Conservation (phyloP, 35 echinoderm and acorn worm genomes). For the Lytechinus variegatus region DNA sequence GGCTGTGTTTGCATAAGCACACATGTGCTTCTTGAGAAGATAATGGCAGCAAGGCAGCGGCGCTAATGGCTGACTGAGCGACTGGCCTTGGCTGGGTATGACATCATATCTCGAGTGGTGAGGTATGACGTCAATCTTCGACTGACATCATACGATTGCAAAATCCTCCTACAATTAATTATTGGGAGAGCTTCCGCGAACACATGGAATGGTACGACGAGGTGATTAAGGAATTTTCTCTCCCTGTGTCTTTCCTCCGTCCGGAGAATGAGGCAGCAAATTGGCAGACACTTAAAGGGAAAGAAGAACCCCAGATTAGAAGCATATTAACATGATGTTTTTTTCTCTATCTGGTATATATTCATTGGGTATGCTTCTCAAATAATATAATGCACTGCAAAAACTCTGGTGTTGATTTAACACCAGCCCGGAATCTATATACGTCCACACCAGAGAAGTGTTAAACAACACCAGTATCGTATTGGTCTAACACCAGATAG, state of each 20-base stretch:
- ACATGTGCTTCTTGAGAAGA: neutral
- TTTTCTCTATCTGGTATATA: too few relatives aligned
- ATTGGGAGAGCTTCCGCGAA: neutral
- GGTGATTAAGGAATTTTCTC: neutral
- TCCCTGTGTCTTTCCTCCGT: neutral
- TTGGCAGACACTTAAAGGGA: neutral
- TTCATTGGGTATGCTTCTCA: too few relatives aligned
- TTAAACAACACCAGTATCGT: too few relatives aligned
- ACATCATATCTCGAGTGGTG: neutral
- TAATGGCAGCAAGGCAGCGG: neutral
- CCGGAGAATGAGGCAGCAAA: neutral
- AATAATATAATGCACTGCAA: too few relatives aligned
- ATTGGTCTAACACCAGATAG: too few relatives aligned
- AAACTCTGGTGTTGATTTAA: too few relatives aligned
- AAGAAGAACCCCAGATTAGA: neutral
- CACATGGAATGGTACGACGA: neutral
- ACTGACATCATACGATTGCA: neutral
- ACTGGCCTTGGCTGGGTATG: neutral
- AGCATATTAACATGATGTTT: neutral
- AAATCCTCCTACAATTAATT: neutral
- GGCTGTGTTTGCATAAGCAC: neutral
- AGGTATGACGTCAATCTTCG: constrained; percentile 14
- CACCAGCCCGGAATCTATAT: too few relatives aligned
- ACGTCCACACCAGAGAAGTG: too few relatives aligned
- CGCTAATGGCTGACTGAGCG: neutral